Conservation (phyloP, 2,888 invertebrate species). For the Ophraella communa region DNA sequence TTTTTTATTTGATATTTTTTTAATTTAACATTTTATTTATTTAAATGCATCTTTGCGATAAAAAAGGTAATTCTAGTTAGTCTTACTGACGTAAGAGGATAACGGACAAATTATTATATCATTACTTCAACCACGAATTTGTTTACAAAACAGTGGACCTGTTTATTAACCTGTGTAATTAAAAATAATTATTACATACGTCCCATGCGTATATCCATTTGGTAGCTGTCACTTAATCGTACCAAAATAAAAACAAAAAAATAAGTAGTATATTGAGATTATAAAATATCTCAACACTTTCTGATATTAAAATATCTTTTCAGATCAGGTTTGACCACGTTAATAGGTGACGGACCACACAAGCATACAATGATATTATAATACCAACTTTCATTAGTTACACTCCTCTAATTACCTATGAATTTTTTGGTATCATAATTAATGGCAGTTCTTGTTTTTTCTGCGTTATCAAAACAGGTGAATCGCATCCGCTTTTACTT, state of each 20-base stretch:
- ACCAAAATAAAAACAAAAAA: background rate
- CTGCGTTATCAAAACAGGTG: conserved; percentile 8
- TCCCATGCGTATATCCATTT: too few species aligned
- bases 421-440: conserved; percentile 14
- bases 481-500: background rate
- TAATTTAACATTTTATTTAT: too few species aligned
- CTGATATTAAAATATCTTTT: background rate
- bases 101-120: too few species aligned
- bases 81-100: too few species aligned
- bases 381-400: conserved; percentile 9
- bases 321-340: conserved; percentile 15
- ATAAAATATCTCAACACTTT: background rate
- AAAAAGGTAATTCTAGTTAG: too few species aligned
- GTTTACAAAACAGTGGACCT: too few species aligned
- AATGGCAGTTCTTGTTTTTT: background rate
- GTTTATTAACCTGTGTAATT: too few species aligned
- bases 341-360: conserved; percentile 23
- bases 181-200: too few species aligned
- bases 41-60: too few species aligned
- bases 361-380: conserved; percentile 14
- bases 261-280: background rate
- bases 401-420: conserved; percentile 14
- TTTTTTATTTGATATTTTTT: too few species aligned
- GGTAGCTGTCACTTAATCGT: too few species aligned
- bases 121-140: too few species aligned